phyloP scores from a whole-genome alignment of 1,140 invertebrate genomes.

The Aculops lycopersici region DNA sequence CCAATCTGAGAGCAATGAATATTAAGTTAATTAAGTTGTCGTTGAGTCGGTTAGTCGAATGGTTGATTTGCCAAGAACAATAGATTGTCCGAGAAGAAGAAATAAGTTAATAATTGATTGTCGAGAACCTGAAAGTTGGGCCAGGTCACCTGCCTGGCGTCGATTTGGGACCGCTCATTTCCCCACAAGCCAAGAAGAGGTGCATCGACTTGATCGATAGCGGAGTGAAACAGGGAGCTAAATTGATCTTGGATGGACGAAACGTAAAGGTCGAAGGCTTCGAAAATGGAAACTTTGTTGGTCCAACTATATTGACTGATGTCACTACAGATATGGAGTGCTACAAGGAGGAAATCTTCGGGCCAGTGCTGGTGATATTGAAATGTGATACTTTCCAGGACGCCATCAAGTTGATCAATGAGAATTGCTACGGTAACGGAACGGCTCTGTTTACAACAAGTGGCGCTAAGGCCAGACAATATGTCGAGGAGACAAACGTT shows the following conservation, averaged over 20 bases:
- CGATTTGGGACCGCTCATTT: slow-evolving; percentile 93
- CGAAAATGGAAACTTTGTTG: slow-evolving; percentile 91
- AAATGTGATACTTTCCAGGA: slow-evolving; percentile 56
- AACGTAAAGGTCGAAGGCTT: slow-evolving; percentile 43
- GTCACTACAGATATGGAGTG: slow-evolving; percentile 68
- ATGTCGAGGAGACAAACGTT: slow-evolving; percentile 65
- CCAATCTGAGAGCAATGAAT: too few species aligned
- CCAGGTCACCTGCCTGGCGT: slow-evolving; percentile 57
- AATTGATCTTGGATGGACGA: slow-evolving; percentile 57
- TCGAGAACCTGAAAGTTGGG: slow-evolving; percentile 70
- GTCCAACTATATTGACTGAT: slow-evolving; percentile 67
- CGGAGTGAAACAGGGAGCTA: slow-evolving; percentile 57
- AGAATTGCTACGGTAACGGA: slow-evolving; percentile 88
- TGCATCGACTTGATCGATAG: slow-evolving; percentile 57
- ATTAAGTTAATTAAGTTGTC: too few species aligned
- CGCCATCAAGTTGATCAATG: slow-evolving; percentile 71
- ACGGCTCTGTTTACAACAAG: slow-evolving; percentile 95
- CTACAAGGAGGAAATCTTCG: slow-evolving; percentile 97
- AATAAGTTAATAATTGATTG: too few species aligned
- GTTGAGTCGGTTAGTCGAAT: too few species aligned
- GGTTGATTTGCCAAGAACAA: too few species aligned
- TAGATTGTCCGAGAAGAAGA: too few species aligned
- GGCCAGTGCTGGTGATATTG: slow-evolving; percentile 65
- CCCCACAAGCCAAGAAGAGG: slow-evolving; percentile 50
- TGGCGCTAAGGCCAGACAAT: slow-evolving; percentile 77